Conservation (phyloP, 2,113 vertebrate species). For the Pseudolaguvia tuberculata region DNA sequence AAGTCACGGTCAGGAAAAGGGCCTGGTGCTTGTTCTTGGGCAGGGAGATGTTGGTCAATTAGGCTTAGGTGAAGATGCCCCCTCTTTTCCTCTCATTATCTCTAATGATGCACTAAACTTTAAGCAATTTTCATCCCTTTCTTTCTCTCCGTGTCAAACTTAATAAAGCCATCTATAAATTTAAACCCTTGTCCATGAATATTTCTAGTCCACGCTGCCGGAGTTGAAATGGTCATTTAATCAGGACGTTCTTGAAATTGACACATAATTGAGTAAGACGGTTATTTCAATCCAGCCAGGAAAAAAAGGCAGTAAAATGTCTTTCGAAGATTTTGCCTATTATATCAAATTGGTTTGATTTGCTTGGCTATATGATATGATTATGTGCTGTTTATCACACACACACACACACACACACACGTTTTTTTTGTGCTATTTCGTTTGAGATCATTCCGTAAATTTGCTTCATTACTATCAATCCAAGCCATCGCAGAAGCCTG, state of each 20-base stretch:
- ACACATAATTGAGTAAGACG: slow-evolving; percentile 6
- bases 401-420: too few relatives aligned
- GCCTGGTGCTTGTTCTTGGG: too few relatives aligned
- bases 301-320: slow-evolving; percentile 4
- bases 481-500: too few relatives aligned
- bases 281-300: neutral
- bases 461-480: too few relatives aligned
- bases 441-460: too few relatives aligned
- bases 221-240: slow-evolving; percentile 19
- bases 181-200: neutral
- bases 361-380: neutral
- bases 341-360: neutral
- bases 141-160: neutral
- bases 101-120: neutral
- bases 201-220: neutral
- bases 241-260: neutral
- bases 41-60: too few relatives aligned
- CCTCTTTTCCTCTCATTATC: neutral
- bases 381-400: neutral
- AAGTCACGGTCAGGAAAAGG: too few relatives aligned
- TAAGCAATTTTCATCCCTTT: neutral
- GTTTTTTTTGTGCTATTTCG: too few relatives aligned
- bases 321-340: neutral
- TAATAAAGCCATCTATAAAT: neutral
- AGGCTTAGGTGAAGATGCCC: too few relatives aligned